phyloP scores from a whole-genome alignment of 2,113 vertebrate genomes.

The Aplodontia rufa region DNA sequence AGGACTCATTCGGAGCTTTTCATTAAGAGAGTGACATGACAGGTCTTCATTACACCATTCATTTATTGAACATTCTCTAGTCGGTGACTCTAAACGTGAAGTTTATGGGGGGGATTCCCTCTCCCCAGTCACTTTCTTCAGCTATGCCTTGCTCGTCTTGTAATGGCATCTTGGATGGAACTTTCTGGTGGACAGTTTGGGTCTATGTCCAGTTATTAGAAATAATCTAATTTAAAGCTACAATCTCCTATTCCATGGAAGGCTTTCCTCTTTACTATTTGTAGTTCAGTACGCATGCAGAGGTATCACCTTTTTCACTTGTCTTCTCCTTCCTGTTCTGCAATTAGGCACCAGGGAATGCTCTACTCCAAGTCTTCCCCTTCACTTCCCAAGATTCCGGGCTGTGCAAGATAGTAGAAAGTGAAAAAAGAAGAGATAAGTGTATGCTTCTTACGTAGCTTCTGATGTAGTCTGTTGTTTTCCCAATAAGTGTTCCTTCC shows the following conservation, averaged over 20 bases:
- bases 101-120: neutral
- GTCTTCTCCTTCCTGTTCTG: neutral
- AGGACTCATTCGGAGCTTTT: neutral
- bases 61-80: neutral
- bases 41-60: neutral
- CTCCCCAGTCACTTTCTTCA: neutral
- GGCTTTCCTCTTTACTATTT: neutral
- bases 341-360: neutral
- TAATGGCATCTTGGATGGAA: neutral
- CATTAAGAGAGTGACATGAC: neutral
- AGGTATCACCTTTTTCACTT: neutral
- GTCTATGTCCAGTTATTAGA: neutral
- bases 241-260: neutral
- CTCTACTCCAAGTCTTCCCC: neutral
- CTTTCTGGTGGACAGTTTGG: neutral
- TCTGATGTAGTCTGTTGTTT: neutral
- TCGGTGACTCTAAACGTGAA: neutral
- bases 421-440: neutral
- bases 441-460: neutral
- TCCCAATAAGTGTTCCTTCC: neutral
- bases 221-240: neutral
- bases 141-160: neutral
- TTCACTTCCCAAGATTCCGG: neutral
- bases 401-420: neutral
- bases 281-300: neutral